Conservation (phyloP, 1,140 invertebrate species). For the Schlechtendalia chinensis region DNA sequence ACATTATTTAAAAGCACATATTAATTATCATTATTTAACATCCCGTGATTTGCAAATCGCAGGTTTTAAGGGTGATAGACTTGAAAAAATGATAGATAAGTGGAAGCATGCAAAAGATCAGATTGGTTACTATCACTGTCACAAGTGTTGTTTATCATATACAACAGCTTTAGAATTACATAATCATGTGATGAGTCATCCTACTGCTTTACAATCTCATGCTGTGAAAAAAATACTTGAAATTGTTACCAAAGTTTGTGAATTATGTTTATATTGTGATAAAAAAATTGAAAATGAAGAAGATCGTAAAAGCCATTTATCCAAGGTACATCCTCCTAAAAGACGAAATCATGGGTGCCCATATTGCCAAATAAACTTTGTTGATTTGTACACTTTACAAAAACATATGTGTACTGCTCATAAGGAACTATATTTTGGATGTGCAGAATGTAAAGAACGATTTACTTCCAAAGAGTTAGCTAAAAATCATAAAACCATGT, state of each 20-base stretch:
- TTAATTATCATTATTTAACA: constrained; percentile 60
- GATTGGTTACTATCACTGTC: constrained; percentile 57
- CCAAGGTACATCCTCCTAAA: constrained; percentile 52
- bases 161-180: constrained; percentile 56
- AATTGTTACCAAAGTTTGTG: constrained; percentile 46
- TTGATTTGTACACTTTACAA: constrained; percentile 52
- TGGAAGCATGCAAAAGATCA: constrained; percentile 11
- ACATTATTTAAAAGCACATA: constrained; percentile 61
- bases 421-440: constrained; percentile 52
- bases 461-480: constrained; percentile 50
- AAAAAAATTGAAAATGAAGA: constrained; percentile 52
- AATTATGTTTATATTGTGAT: constrained; percentile 54
- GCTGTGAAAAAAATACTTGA: constrained; percentile 46
- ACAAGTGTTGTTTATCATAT: constrained; percentile 57
- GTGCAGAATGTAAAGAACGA: constrained; percentile 53
- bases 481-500: constrained; percentile 51
- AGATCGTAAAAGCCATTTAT: constrained; percentile 52
- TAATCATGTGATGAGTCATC: constrained; percentile 54
- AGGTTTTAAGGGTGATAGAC: constrained; percentile 45
- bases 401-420: constrained; percentile 52
- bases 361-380: constrained; percentile 52
- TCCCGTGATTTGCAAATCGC: constrained; percentile 56
- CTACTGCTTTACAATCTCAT: constrained; percentile 46
- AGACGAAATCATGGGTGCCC: constrained; percentile 53
- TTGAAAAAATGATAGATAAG: not conserved